Evolutionary conservation across 2,888 invertebrate species (phyloP), one percentile per base, ranked within the genome.

Genomic region (Gymnocheta viridis): DNA sequence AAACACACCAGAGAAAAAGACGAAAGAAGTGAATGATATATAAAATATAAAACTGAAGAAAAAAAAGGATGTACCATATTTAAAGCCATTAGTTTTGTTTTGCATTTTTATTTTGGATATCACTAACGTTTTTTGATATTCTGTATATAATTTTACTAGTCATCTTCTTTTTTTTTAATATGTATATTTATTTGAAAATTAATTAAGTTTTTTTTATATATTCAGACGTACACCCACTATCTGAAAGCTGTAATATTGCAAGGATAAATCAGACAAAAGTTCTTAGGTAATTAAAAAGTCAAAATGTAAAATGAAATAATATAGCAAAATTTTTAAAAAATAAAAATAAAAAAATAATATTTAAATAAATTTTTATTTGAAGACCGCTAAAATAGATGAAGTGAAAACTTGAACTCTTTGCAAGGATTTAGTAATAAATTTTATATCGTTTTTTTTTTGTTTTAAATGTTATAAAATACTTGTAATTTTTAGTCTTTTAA

Each of bases 61-160:
- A 44, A 35, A 47, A 62, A 51, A 72, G 56, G 38, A 79, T 70
- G 69, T n/a, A 80, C 83, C 64, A 44, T 70, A 79, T 83, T 51
- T 79, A 38, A 41, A 72, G 51, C 66, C 78, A 83, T 83, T 83
- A 67, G 58, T 83, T 72, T 76, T 67, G 24, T 41, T 58, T 70
- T 70, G 22, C 19, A 19, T 49, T 66, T 74, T 62, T 10, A 2
- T 35, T 35, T 67, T 58, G 32, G n/a, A 6, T 19, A 7, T 54
- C 19, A 10, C 29, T n/a, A 67, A 60, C 47, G 14, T 60, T 58
- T 58, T 49, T 9, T 49, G 14, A n/a, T n/a, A n/a, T n/a, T n/a
- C 35, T 47, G 69, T 58, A 35, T 17, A 49, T 38, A 29, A 27
- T 44, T 64, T 64, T 64, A 19, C 12, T 24, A 24, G 58, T 66